Evolutionary conservation across 2,888 invertebrate genomes (phyloP), one percentile per base, ranked within the genome.

Genomic region (Caenorhabditis panamensis): DNA sequence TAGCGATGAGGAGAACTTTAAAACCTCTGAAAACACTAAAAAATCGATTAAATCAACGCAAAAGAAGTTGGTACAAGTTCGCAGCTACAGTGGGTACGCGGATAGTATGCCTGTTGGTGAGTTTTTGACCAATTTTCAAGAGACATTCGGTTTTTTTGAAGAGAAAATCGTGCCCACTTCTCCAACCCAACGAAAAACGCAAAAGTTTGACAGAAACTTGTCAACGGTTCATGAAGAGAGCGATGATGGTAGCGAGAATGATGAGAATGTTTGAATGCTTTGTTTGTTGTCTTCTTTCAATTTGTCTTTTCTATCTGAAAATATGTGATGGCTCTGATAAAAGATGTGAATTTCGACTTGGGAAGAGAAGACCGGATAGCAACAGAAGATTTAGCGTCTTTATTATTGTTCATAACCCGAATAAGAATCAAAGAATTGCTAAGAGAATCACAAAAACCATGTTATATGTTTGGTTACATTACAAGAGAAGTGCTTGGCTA

Each of bases 201-300:
- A 53, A 37, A 73, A 66, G 31, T 73, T 78, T 49, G 78, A 78
- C 16, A 58, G 71, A 54, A 71, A 66, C 41, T 51, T 78, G 49
- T 78, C 78, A 4, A 78, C 71, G 31, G 78, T 78, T n/a, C 54
- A 61, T 41, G 78, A 78, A 36, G 78, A 78, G 41, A 51, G 63
- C 11, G 72, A 72, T 36, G 72, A 63, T 13, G 63, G 51, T 16
- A 62, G 37, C 16, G 69, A 71, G 8, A 53, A 54, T 28, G 69
- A 71, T 5, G 69, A 61, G 20, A 69, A 51, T 44, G 67, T 67
- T n/a, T 67, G 56, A 67, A 56, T 54, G 22, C 28, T 31, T 28
- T 0, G 6, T 28, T 20, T 31, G n/a, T 5, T 18, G 11, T 11
- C 28, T n/a, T 28, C 4, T 44, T n/a, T 64, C 13, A 41, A 41